Evolutionary conservation across 37 sponge, comb jelly and placozoan genomes (phyloP).

Genomic region (Mnemiopsis leidyi): DNA sequence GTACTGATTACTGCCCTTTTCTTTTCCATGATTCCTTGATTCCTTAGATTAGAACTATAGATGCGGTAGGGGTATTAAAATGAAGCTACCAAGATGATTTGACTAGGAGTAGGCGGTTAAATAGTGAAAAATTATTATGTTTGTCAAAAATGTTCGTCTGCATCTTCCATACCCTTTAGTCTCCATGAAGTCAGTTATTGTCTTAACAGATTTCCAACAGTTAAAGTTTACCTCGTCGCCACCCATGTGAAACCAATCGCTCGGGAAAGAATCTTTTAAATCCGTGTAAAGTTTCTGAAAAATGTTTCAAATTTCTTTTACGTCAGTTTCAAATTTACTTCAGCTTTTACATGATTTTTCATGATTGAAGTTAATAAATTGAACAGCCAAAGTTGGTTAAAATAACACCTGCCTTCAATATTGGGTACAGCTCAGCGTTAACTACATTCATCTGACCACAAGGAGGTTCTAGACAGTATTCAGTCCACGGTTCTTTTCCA

Average conservation of each 20-base stretch:
- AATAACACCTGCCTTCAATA: not conserved
- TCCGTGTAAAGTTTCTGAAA: not conserved
- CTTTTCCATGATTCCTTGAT: no score
- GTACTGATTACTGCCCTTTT: no score
- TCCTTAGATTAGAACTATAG: no score
- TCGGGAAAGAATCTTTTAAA: not conserved
- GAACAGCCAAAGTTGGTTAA: not conserved
- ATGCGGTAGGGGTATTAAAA: no score
- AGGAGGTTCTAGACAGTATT: not conserved
- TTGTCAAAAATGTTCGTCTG: no score
- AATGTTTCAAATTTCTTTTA: no score
- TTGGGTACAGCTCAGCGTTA: not conserved
- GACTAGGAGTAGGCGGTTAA: no score
- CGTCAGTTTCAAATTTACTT: no score
- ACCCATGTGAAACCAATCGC: constrained; percentile 9
- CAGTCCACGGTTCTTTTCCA: not conserved
- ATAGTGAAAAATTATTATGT: no score
- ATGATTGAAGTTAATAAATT: no score
- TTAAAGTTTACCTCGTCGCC: not conserved
- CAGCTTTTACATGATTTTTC: no score
- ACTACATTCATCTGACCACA: not conserved
- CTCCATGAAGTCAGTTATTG: not conserved
- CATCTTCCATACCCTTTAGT: not conserved
- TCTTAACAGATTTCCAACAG: not conserved
- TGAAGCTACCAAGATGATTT: no score